These are phyloP conservation scores for Aethes cnicana DNA, from an alignment of 2,888 invertebrate genomes.

Conservation along the genomic window DNA sequence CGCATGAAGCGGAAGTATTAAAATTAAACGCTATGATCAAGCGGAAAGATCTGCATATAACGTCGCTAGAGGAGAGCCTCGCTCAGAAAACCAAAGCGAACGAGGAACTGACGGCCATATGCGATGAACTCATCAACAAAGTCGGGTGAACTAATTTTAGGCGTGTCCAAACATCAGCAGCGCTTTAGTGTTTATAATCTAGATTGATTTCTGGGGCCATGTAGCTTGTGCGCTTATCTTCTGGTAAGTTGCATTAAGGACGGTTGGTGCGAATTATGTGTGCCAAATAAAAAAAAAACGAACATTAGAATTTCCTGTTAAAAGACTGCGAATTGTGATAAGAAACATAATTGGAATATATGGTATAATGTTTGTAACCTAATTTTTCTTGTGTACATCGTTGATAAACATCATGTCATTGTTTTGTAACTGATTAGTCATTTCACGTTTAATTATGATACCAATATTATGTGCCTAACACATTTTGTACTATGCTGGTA, in stretches of 20 bases:
- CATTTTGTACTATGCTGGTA: conserved; percentile 65
- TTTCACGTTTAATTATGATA: not conserved
- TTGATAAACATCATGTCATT: conserved; percentile 16
- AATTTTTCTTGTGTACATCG: conserved; percentile 8
- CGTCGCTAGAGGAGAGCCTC: conserved; percentile 90
- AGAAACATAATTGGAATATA: conserved; percentile 34
- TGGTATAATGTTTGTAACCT: conserved; percentile 10
- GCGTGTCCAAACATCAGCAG: conserved; percentile 45
- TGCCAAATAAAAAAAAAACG: conserved; percentile 61
- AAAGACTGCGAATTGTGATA: conserved; percentile 74
- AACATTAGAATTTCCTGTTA: conserved; percentile 42
- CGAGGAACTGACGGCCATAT: conserved; percentile 92
- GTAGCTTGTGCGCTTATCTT: conserved; percentile 64
- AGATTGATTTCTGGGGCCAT: conserved; percentile 49
- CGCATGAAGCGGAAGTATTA: conserved; percentile 90
- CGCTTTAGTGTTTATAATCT: conserved; percentile 47
- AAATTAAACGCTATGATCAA: conserved; percentile 93
- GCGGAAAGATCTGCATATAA: conserved; percentile 92
- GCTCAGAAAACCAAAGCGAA: conserved; percentile 95
- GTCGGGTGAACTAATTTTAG: conserved; percentile 63
- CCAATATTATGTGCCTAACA: conserved; percentile 37
- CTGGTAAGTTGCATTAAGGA: conserved; percentile 64
- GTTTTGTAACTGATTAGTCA: conserved; percentile 26
- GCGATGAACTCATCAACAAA: conserved; percentile 93
- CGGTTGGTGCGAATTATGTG: conserved; percentile 45